Evolutionary conservation across 2,113 vertebrate genomes (phyloP).

Genomic region (Neoarius graeffei): DNA sequence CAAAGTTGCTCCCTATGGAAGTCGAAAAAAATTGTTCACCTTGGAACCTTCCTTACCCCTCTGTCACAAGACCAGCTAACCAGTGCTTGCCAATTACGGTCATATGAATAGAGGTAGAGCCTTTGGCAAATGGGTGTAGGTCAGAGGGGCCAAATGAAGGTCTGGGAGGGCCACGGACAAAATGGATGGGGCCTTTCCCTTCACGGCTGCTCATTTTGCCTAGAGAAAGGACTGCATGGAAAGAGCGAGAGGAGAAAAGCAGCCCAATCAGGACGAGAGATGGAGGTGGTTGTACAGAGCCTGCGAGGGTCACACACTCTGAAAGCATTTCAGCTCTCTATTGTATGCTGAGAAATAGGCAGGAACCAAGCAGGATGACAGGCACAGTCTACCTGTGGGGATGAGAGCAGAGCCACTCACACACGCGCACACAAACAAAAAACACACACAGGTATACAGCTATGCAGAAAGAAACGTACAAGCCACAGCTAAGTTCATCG

Average conservation of each 20-base stretch:
- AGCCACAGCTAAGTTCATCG: background rate
- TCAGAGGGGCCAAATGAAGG: conserved; percentile 63
- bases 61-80: conserved; percentile 57
- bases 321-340: conserved; percentile 50
- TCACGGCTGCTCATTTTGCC: conserved; percentile 48
- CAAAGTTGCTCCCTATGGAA: background rate
- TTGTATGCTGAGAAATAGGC: conserved; percentile 44
- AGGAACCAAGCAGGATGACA: conserved; percentile 40
- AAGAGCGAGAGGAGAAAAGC: conserved; percentile 33
- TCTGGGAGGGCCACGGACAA: conserved; percentile 58
- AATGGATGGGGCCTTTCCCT: conserved; percentile 44
- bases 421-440: background rate
- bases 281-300: conserved; percentile 41
- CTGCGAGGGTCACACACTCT: conserved; percentile 43
- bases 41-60: conserved; percentile 44
- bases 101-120: conserved; percentile 65
- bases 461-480: background rate
- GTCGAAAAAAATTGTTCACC: conserved; percentile 13
- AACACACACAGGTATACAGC: background rate
- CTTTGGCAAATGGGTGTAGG: conserved; percentile 61
- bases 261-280: conserved; percentile 50
- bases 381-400: conserved; percentile 27
- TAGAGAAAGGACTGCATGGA: conserved; percentile 45
- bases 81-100: conserved; percentile 69
- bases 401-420: background rate